These are phyloP conservation scores for Cryptophagus acutangulus DNA, from an alignment of 2,888 invertebrate genomes.

Conservation along the genomic window DNA sequence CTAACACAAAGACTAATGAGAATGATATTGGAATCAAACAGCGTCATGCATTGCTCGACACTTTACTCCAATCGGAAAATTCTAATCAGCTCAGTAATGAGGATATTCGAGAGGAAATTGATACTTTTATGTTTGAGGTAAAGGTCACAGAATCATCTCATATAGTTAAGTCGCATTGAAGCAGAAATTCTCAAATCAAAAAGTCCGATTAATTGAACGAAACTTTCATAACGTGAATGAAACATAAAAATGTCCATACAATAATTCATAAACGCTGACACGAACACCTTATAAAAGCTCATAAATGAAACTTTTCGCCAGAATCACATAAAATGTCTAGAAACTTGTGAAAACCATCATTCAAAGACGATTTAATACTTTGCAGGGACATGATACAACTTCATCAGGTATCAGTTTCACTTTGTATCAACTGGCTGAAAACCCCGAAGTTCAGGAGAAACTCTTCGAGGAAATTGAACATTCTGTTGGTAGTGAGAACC, in stretches of 20 bases:
- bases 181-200: too few relatives aligned
- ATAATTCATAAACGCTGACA: too few relatives aligned
- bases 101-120: slow-evolving; percentile 62
- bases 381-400: slow-evolving; percentile 51
- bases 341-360: neutral
- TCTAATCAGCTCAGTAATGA: slow-evolving; percentile 54
- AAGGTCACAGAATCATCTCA: too few relatives aligned
- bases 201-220: too few relatives aligned
- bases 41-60: slow-evolving; percentile 62
- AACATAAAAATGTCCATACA: too few relatives aligned
- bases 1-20: neutral
- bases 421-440: slow-evolving; percentile 48
- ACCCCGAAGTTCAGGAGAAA: slow-evolving; percentile 44
- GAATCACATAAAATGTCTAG: neutral
- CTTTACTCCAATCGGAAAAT: slow-evolving; percentile 57
- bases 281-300: too few relatives aligned
- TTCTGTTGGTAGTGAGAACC: slow-evolving; percentile 14
- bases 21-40: slow-evolving; percentile 44
- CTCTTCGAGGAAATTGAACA: slow-evolving; percentile 25
- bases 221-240: too few relatives aligned
- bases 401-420: slow-evolving; percentile 51
- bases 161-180: too few relatives aligned
- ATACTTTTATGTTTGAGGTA: slow-evolving; percentile 68
- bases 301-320: slow-evolving; percentile 3
- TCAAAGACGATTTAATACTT: slow-evolving; percentile 11